Base-by-base conservation (phyloP, 2,113 vertebrate species). In the Nesogale talazaci region DNA sequence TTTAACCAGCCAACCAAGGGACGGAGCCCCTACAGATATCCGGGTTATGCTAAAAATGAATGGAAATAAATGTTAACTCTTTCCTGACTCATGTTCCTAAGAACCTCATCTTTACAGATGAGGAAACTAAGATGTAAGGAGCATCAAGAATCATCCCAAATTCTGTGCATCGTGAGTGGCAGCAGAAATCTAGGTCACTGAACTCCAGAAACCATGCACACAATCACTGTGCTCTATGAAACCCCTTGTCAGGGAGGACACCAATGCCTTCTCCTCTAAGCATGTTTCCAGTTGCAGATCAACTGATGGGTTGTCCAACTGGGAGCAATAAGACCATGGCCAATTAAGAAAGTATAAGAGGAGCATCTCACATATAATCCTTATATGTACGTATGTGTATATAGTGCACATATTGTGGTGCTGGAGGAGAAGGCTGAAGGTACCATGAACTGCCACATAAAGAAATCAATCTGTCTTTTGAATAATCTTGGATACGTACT, bases 51-150 rank as follows among this genome's bases (percentile, higher is more conserved):
- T 34, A 88, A 88, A 80, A 91, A 46, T 42, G 57, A 57, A 38
- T 14, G 59, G 31, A 82, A 76, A 63, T 38, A 38, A 67, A n/a
- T 40, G 52, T 22, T 61, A 56, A 61, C 65, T 57, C 72, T 77
- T 95, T 77, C n/a, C 79, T 59, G 67, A n/a, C 34, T 38, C 65
- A 42, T 75, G 69, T 83, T 85, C 17, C 52, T 1, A 59, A 70
- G n/a, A 86, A 86, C 0, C 12, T 34, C 69, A 19, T 57, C 85
- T 59, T 72, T 23, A 38, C 38, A 93, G 20, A 85, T 36, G 19
- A 74, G 74, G 34, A 81, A 78, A 84, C 25, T 61, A 61, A 88
- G 34, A 17, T 1, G 70, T 40, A 46, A 5, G 38, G 14, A 76
- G 34, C 82, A 10, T 27, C 56, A 85, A 34, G 17, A 65, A 77